These are phyloP conservation scores for Cheirogaleus medius DNA, from an alignment of 2,113 vertebrate genomes.

Conservation along the genomic window DNA sequence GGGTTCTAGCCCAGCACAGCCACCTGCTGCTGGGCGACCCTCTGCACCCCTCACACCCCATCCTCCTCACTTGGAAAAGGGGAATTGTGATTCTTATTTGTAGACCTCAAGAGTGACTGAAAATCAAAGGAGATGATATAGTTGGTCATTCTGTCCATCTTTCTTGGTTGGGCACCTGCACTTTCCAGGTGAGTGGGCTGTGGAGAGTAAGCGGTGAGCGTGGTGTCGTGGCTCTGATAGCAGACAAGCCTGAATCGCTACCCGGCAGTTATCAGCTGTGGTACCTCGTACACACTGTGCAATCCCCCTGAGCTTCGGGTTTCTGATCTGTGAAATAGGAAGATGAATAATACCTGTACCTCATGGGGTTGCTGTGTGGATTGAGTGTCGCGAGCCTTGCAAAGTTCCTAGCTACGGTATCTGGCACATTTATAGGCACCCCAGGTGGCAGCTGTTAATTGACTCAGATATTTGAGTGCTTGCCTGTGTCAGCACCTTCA, in stretches of 20 bases:
- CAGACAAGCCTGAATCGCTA: background rate
- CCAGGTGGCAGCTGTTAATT: background rate
- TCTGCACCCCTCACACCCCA: background rate
- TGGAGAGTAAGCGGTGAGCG: background rate
- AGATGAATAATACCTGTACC: background rate
- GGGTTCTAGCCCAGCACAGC: background rate
- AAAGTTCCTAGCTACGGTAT: background rate
- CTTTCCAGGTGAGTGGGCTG: background rate
- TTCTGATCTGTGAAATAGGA: background rate
- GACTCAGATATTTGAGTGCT: background rate
- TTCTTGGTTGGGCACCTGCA: background rate
- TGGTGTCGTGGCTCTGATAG: background rate
- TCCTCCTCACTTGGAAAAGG: background rate
- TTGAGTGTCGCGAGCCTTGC: background rate
- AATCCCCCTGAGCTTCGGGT: background rate
- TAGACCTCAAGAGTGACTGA: background rate
- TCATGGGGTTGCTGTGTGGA: background rate
- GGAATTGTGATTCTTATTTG: background rate
- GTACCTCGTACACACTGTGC: background rate
- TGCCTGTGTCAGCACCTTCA: background rate
- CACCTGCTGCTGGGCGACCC: background rate
- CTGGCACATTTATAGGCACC: background rate
- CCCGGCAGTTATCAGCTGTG: background rate
- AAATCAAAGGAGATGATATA: background rate
- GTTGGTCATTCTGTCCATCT: background rate